These are phyloP conservation scores for Nemotelus nigrinus DNA, from an alignment of 2,888 invertebrate genomes.

Conservation along the genomic window DNA sequence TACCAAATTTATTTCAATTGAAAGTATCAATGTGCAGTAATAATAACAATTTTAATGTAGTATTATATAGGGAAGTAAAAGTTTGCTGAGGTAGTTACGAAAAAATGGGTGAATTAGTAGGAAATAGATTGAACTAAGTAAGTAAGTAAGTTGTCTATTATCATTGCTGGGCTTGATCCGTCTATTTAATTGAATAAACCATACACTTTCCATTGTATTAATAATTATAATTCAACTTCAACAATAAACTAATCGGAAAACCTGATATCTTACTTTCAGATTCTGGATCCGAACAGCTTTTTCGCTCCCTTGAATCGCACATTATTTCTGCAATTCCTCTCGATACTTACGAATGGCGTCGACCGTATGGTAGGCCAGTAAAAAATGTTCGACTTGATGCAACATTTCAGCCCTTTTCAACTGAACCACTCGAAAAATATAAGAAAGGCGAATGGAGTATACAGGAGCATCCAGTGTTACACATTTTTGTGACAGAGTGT, in stretches of 20 bases:
- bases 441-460: conserved; percentile 80
- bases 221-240: too few relatives aligned
- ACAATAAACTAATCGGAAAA: neutral
- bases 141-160: too few relatives aligned
- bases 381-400: conserved; percentile 86
- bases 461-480: conserved; percentile 88
- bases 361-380: conserved; percentile 86
- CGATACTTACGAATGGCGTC: conserved; percentile 91
- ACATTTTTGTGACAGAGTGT: conserved; percentile 96
- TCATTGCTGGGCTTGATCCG: too few relatives aligned
- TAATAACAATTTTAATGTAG: too few relatives aligned
- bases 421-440: conserved; percentile 73
- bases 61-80: too few relatives aligned
- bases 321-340: conserved; percentile 83
- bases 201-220: too few relatives aligned
- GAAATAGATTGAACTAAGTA: too few relatives aligned
- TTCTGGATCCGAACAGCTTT: conserved; percentile 86
- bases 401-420: conserved; percentile 82
- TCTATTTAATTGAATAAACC: too few relatives aligned
- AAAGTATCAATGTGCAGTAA: too few relatives aligned
- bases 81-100: too few relatives aligned
- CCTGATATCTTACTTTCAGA: conserved; percentile 66
- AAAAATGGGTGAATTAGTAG: too few relatives aligned
- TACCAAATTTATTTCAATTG: too few relatives aligned
- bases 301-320: conserved; percentile 82